Percentiles rank a stretch among this genome's conserved stretches.
These are phyloP conservation scores for Onychostoma macrolepis DNA, from an alignment of 2,113 vertebrate species.

Conservation along the genomic window DNA sequence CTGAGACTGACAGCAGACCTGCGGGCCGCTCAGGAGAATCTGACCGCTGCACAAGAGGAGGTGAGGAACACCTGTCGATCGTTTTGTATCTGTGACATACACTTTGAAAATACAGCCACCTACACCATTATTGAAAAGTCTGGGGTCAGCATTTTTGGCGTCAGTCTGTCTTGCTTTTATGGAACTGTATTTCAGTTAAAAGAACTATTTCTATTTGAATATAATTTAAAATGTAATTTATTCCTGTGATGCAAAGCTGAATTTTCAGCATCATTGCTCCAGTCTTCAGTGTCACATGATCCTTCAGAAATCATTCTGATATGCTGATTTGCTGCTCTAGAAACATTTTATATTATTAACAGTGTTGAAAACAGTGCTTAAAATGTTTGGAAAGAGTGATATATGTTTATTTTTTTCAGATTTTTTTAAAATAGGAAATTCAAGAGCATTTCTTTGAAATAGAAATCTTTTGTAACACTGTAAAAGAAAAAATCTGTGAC, in stretches of 20 bases:
- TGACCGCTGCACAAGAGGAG: neutral
- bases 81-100: neutral
- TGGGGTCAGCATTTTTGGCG: neutral
- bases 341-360: neutral
- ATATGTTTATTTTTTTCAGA: too few species aligned
- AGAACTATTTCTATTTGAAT: neutral
- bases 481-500: too few species aligned
- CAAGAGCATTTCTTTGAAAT: too few species aligned
- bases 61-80: neutral
- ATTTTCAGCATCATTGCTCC: neutral
- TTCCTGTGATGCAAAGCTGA: neutral
- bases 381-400: too few species aligned
- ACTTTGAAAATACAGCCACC: neutral
- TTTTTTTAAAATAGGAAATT: too few species aligned
- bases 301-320: neutral
- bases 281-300: neutral
- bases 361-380: neutral
- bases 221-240: neutral
- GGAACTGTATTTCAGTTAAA: neutral
- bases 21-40: neutral
- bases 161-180: neutral
- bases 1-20: neutral
- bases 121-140: neutral
- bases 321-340: neutral
- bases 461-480: neutral